phyloP scores from a whole-genome alignment of 2,888 invertebrate species.

The Netelia virgata region DNA sequence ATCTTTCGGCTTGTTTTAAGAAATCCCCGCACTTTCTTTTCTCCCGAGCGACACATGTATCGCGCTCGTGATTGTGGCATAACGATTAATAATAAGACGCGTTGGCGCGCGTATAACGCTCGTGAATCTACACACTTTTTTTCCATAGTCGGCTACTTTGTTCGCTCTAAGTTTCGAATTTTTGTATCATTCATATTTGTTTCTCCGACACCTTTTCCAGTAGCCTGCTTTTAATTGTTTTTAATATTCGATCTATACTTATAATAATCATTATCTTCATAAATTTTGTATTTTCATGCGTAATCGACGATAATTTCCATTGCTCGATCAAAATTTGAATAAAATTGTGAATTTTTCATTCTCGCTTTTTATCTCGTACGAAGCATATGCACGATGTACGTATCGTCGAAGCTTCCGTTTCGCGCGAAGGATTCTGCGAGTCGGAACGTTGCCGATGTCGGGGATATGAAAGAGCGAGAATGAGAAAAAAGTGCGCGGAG shows the following conservation, averaged over 20 bases:
- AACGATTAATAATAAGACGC: slow-evolving; percentile 25
- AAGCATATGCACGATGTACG: not conserved
- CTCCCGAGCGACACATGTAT: slow-evolving; percentile 39
- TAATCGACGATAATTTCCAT: not conserved
- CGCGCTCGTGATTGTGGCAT: slow-evolving; percentile 38
- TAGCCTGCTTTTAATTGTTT: no score
- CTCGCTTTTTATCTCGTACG: not conserved
- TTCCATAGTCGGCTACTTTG: not conserved
- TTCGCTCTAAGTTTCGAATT: not conserved
- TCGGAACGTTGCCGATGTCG: slow-evolving; percentile 22
- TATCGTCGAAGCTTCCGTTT: slow-evolving; percentile 12
- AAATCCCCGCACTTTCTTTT: slow-evolving; percentile 68
- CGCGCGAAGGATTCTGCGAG: slow-evolving; percentile 2
- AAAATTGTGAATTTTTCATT: slow-evolving; percentile 8
- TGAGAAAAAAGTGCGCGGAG: slow-evolving; percentile 35
- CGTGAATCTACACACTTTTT: no score
- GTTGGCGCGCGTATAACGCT: not conserved
- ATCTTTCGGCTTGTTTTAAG: slow-evolving; percentile 65
- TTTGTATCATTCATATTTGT: not conserved
- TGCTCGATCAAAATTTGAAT: not conserved
- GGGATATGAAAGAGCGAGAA: slow-evolving; percentile 22
- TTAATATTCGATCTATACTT: no score
- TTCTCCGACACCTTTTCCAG: not conserved
- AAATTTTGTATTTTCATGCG: no score
- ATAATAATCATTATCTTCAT: no score